These are phyloP conservation scores for Etheostoma cragini DNA, from an alignment of 2,113 vertebrate genomes.

Conservation along the genomic window DNA sequence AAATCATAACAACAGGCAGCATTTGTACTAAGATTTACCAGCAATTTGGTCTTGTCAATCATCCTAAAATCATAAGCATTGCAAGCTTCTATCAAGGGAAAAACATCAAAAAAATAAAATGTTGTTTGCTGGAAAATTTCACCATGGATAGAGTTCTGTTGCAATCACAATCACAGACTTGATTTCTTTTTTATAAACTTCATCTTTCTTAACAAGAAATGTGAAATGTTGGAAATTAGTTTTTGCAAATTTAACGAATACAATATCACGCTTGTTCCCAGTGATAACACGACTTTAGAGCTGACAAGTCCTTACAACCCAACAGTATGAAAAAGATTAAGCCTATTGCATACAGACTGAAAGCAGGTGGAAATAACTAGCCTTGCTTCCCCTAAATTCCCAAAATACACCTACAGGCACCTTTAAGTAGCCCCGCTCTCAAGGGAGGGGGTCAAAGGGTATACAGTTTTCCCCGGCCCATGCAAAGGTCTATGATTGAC, in stretches of 20 bases:
- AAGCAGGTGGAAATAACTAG: not conserved
- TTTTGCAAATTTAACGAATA: not conserved
- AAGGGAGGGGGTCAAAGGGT: too few relatives aligned
- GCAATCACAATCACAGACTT: not conserved
- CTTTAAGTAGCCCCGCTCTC: not conserved
- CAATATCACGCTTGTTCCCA: not conserved
- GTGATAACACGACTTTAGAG: not conserved
- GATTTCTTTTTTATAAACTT: not conserved
- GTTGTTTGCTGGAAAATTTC: not conserved
- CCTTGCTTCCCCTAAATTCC: not conserved
- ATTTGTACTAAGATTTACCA: not conserved
- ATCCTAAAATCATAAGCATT: not conserved
- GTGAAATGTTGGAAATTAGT: conserved; percentile 4
- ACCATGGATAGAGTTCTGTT: conserved; percentile 18
- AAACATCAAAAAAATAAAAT: not conserved
- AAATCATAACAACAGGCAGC: too few relatives aligned
- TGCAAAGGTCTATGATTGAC: too few relatives aligned
- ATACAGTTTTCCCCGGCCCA: too few relatives aligned
- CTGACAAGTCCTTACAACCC: not conserved
- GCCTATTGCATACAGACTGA: not conserved
- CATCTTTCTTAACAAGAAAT: not conserved
- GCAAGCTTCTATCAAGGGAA: too few relatives aligned
- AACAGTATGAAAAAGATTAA: not conserved
- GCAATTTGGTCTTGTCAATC: conserved; percentile 4
- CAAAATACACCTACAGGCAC: not conserved